These are phyloP conservation scores for Pseudomugil tenellus DNA, from an alignment of 2,797 vertebrate species.

Conservation along the genomic window DNA sequence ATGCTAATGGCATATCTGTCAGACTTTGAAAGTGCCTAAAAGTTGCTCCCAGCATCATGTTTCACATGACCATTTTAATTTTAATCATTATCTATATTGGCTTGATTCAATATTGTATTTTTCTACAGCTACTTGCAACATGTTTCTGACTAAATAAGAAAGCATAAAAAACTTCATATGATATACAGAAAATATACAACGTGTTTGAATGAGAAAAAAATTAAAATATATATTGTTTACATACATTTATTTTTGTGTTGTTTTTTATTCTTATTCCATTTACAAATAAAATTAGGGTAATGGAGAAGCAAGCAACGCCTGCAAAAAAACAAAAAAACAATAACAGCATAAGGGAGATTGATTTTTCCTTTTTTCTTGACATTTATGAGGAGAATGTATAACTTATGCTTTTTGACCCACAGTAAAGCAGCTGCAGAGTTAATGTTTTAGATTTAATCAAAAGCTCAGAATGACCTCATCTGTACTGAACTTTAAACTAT, in stretches of 20 bases:
- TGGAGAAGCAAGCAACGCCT: conserved; percentile 20
- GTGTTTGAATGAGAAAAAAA: background rate
- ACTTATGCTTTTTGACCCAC: background rate
- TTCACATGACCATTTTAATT: background rate
- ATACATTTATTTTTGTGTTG: conserved; percentile 13
- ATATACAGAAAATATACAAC: no score
- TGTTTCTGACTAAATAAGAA: background rate
- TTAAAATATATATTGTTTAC: no score
- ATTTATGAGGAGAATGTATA: conserved; percentile 6
- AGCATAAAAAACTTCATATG: background rate
- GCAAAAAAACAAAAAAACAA: no score
- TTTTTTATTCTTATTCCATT: background rate
- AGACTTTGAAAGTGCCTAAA: background rate
- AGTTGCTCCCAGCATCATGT: background rate
- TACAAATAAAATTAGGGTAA: conserved; percentile 8
- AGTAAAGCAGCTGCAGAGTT: conserved; percentile 15
- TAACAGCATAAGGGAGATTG: no score
- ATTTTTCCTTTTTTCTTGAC: background rate
- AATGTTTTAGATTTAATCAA: conserved; percentile 17
- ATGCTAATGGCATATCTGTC: background rate
- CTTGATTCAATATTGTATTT: background rate
- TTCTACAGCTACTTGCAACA: background rate
- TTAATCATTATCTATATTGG: background rate
- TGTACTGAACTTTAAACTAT: conserved; percentile 40
- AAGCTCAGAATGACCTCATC: conserved; percentile 20